Evolutionary conservation across 2,888 invertebrate genomes (phyloP).

Genomic region (Pachycephus smyrnensis): DNA sequence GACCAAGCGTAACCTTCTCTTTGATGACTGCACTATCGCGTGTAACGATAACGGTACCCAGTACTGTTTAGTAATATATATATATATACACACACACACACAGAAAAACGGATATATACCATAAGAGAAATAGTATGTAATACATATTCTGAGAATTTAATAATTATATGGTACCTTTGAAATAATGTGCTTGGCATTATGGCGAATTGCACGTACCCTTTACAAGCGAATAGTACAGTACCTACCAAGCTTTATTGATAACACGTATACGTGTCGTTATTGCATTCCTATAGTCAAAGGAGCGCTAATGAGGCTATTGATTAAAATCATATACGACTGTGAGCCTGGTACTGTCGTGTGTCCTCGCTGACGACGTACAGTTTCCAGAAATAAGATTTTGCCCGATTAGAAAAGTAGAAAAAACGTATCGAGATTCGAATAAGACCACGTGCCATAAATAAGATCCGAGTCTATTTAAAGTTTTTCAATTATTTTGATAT

Average conservation of each 20-base stretch:
- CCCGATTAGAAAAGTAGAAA: background rate
- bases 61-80: background rate
- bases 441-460: conserved; percentile 31
- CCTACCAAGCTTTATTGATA: background rate
- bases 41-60: background rate
- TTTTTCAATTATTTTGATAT: conserved; percentile 59
- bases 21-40: background rate
- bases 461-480: conserved; percentile 50
- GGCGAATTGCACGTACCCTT: background rate
- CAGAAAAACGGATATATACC: background rate
- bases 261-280: no score
- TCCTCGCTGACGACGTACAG: background rate
- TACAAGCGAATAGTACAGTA: background rate
- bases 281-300: background rate
- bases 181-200: background rate
- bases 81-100: no score
- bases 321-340: background rate
- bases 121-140: background rate
- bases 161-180: background rate
- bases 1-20: background rate
- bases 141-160: background rate
- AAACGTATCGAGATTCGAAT: background rate
- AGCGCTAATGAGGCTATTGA: background rate
- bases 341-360: background rate
- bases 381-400: background rate